Percentiles rank a stretch among this genome's conserved stretches.
Conservation (phyloP, 2,797 vertebrate species). For the Sciurus carolinensis region DNA sequence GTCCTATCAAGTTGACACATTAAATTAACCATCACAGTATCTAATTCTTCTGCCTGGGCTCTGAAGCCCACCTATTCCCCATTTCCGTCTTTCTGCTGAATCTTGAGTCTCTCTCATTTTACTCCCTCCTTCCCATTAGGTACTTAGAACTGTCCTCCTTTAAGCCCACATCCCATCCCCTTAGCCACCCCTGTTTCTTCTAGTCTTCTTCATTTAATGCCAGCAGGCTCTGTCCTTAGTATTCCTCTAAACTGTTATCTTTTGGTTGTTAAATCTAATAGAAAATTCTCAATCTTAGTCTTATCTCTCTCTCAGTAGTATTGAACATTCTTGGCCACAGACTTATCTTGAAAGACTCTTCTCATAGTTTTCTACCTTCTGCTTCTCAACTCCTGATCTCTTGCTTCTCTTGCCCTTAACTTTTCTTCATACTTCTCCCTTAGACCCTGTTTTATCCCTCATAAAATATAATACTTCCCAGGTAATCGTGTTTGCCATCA, state of each 20-base stretch:
- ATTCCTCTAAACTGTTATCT: neutral
- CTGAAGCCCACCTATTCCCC: neutral
- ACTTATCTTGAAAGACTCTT: neutral
- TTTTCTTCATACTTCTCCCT: constrained; percentile 4
- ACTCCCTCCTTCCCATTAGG: neutral
- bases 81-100: constrained; percentile 9
- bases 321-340: neutral
- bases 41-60: neutral
- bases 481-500: neutral
- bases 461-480: neutral
- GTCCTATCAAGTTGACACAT: neutral
- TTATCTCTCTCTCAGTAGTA: neutral
- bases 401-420: neutral
- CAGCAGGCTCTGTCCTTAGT: neutral
- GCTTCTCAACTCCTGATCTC: neutral
- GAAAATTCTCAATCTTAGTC: neutral
- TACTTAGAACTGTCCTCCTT: neutral
- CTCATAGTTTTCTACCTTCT: neutral
- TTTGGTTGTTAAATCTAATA: neutral
- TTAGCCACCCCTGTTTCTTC: neutral
- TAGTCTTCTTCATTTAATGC: neutral
- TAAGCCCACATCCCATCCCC: neutral
- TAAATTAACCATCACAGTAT: neutral
- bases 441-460: neutral
- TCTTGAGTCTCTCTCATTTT: neutral